Conservation (phyloP, 2,888 invertebrate genomes). For the Ormyrus nitidulus region DNA sequence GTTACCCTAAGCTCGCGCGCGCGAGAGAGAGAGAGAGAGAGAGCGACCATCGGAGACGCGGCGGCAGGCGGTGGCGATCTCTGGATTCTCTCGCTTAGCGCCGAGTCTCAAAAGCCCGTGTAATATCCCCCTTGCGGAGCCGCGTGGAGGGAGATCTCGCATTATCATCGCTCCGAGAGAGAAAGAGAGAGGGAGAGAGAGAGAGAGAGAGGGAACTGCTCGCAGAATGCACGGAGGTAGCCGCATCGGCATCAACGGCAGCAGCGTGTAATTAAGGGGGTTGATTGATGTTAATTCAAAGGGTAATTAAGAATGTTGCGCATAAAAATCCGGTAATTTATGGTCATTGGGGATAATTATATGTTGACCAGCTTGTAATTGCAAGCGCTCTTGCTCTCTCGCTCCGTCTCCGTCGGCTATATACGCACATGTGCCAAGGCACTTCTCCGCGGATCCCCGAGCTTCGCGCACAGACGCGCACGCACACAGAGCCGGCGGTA, state of each 20-base stretch:
- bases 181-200: not conserved
- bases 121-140: conserved; percentile 14
- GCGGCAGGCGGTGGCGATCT: too few relatives aligned
- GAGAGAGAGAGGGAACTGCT: not conserved
- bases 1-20: too few relatives aligned
- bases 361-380: conserved; percentile 76
- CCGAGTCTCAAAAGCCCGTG: conserved; percentile 24
- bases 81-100: conserved; percentile 1
- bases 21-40: too few relatives aligned
- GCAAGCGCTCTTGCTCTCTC: conserved; percentile 64
- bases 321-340: conserved; percentile 76
- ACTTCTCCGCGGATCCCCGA: not conserved
- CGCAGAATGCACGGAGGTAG: conserved; percentile 56
- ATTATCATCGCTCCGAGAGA: not conserved
- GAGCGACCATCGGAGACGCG: too few relatives aligned
- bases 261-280: conserved; percentile 74
- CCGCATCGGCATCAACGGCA: conserved; percentile 61
- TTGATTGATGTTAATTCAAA: conserved; percentile 76
- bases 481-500: conserved; percentile 24
- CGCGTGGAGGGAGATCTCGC: not conserved
- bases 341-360: conserved; percentile 76
- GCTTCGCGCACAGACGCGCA: conserved; percentile 23
- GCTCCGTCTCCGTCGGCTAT: conserved; percentile 2
- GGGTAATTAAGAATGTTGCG: conserved; percentile 76
- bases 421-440: conserved; percentile 27